phyloP scores from a whole-genome alignment of 1,140 invertebrate species.

The Leucophenga varia region DNA sequence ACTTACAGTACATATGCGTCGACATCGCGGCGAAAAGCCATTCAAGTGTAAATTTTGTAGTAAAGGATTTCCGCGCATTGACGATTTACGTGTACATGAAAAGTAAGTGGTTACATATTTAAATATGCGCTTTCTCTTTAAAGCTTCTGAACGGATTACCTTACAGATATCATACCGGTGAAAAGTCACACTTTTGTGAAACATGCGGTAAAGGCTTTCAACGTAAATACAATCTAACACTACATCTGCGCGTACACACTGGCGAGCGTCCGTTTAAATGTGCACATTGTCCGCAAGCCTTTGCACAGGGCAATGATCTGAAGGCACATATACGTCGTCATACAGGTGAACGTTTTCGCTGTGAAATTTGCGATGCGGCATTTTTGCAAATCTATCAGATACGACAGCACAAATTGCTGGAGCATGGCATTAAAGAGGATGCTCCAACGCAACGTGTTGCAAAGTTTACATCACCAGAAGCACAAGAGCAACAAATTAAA shows the following conservation, averaged over 20 bases:
- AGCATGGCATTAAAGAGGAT: conserved; percentile 52
- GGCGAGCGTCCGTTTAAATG: conserved; percentile 61
- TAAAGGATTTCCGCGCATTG: conserved; percentile 58
- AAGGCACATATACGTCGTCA: conserved; percentile 61
- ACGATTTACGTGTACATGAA: conserved; percentile 59
- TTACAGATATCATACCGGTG: conserved; percentile 65
- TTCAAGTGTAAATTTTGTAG: conserved; percentile 57
- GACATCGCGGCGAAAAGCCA: conserved; percentile 58
- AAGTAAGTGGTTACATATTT: conserved; percentile 9
- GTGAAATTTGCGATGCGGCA: conserved; percentile 59
- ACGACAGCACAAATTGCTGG: conserved; percentile 57
- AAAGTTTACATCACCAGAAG: conserved; percentile 23
- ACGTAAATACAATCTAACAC: conserved; percentile 58
- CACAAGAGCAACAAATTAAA: conserved; percentile 13
- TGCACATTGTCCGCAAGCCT: conserved; percentile 59
- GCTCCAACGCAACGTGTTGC: conserved; percentile 35
- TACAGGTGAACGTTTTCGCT: conserved; percentile 58
- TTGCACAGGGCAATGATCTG: conserved; percentile 59
- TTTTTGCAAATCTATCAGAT: conserved; percentile 60
- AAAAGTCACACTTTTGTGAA: conserved; percentile 65
- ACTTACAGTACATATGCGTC: conserved; percentile 58
- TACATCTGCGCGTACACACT: conserved; percentile 59
- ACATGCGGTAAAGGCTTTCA: conserved; percentile 59
- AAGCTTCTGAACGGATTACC: not conserved
- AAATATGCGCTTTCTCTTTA: too few relatives aligned